Base-by-base conservation (phyloP, 2,888 invertebrate genomes). In the Deroplatys truncata region DNA sequence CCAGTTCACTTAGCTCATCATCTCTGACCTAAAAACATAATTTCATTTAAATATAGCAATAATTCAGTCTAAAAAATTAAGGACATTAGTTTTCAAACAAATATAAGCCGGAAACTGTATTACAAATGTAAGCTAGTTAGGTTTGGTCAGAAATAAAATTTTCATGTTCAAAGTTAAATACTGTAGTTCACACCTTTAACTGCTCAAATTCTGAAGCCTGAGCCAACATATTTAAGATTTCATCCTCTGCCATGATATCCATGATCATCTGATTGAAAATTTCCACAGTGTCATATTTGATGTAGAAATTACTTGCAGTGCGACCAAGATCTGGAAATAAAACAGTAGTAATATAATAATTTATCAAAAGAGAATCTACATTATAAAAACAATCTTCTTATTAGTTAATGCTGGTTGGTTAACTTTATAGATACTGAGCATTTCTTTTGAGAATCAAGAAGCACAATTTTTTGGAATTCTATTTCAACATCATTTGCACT, bases 231-330 rank as follows among this genome's bases (percentile, higher is more conserved):
- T 96, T 96, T n/a, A 99, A 94, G 49, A 99, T 96, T 91, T 98
- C 97, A 0, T 96, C 95, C 91, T 98, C 98, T 7, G 96, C 96
- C 98, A 99, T 98, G 43, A 97, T 95, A 82, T 97, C 95, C 89
- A 95, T 95, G 91, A 98, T 95, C 92, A 96, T 95, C 91, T 98
- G 97, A 93, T 98, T 98, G 93, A 99, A 98, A 29, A 97, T 96
- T 93, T 98, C 97, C 92, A 99, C 97, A 0, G 99, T 99, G 92
- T 98, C 98, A 93, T 98, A 97, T 91, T 98, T 99, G 90, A 99
- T 98, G 93, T 99, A 99, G 94, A 97, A 99, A 93, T 99, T 98
- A 92, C 99, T 99, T 0, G 99, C 99, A 25, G 98, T 99, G 89
- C 99, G 95, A 0, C 99, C 99, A 91, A 99, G 94, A 94, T 99